A percentile compares a stretch with the other conserved stretches of the same genome.
phyloP scores from a whole-genome alignment of 2,888 invertebrate genomes.

The Dromius quadrimaculatus region DNA sequence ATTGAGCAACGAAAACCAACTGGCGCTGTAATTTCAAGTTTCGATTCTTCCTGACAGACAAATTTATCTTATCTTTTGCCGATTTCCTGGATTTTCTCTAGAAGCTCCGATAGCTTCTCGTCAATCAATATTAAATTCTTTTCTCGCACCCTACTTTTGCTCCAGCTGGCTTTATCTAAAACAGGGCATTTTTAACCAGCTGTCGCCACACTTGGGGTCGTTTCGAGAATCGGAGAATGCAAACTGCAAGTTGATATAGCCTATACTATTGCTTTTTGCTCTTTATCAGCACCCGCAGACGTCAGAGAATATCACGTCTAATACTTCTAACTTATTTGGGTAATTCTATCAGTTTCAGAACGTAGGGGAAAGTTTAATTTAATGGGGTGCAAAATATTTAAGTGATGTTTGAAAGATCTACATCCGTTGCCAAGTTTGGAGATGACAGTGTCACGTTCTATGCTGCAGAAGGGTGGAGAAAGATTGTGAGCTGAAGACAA shows the following conservation, averaged over 20 bases:
- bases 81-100: conserved; percentile 60
- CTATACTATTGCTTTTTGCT: background rate
- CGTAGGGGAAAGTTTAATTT: conserved; percentile 48
- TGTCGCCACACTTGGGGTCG: background rate
- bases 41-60: conserved; percentile 58
- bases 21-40: conserved; percentile 43
- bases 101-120: conserved; percentile 53
- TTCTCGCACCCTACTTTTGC: too few species aligned
- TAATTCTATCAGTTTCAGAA: conserved; percentile 50
- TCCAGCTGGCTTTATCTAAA: conserved; percentile 46
- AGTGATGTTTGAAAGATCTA: conserved; percentile 44
- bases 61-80: conserved; percentile 59
- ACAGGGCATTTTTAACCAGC: conserved; percentile 45
- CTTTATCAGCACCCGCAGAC: conserved; percentile 48
- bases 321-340: conserved; percentile 35
- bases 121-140: conserved; percentile 38
- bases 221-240: background rate
- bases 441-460: conserved; percentile 40
- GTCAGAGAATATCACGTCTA: conserved; percentile 44
- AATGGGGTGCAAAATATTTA: conserved; percentile 52
- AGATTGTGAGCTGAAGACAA: too few species aligned
- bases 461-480: too few species aligned
- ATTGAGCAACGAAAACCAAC: conserved; percentile 15
- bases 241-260: background rate
- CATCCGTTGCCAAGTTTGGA: conserved; percentile 45